Evolutionary conservation across 2,888 invertebrate species (phyloP).

Genomic region (Patella depressa): DNA sequence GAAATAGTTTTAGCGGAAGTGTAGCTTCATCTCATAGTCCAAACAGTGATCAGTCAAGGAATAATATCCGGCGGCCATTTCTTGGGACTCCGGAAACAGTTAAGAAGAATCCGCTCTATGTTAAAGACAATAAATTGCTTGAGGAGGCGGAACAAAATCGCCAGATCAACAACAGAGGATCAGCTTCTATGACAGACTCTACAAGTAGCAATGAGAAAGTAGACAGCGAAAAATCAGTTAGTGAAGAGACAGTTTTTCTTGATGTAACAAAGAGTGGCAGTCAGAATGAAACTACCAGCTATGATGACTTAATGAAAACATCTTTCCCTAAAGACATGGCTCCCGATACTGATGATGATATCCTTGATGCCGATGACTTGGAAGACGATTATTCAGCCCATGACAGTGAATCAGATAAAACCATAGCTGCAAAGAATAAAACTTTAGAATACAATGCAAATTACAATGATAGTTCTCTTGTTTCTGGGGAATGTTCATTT

Average conservation of each 20-base stretch:
- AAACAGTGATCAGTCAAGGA: neutral
- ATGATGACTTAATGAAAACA: slow-evolving; percentile 53
- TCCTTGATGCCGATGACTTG: slow-evolving; percentile 25
- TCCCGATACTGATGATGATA: slow-evolving; percentile 30
- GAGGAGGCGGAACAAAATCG: slow-evolving; percentile 29
- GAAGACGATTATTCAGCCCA: slow-evolving; percentile 29
- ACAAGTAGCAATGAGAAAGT: slow-evolving; percentile 34
- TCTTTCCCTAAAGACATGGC: slow-evolving; percentile 46
- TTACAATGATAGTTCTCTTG: slow-evolving; percentile 31
- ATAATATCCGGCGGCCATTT: slow-evolving; percentile 21
- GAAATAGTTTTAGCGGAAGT: neutral
- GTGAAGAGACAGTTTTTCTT: slow-evolving; percentile 19
- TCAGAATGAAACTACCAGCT: slow-evolving; percentile 17
- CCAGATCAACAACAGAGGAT: slow-evolving; percentile 16
- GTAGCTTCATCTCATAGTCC: slow-evolving; percentile 13
- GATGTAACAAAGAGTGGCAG: slow-evolving; percentile 5
- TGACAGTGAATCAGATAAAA: slow-evolving; percentile 27
- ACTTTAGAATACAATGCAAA: slow-evolving; percentile 26
- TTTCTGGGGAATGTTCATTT: slow-evolving; percentile 28
- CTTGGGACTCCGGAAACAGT: slow-evolving; percentile 24
- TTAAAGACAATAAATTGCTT: slow-evolving; percentile 36
- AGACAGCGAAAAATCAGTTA: slow-evolving; percentile 40
- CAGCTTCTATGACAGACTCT: slow-evolving; percentile 28
- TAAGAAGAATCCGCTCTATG: slow-evolving; percentile 21
- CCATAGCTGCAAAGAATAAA: slow-evolving; percentile 9